Conservation (phyloP, 2,888 invertebrate genomes). For the Gasteruption jaculator region DNA sequence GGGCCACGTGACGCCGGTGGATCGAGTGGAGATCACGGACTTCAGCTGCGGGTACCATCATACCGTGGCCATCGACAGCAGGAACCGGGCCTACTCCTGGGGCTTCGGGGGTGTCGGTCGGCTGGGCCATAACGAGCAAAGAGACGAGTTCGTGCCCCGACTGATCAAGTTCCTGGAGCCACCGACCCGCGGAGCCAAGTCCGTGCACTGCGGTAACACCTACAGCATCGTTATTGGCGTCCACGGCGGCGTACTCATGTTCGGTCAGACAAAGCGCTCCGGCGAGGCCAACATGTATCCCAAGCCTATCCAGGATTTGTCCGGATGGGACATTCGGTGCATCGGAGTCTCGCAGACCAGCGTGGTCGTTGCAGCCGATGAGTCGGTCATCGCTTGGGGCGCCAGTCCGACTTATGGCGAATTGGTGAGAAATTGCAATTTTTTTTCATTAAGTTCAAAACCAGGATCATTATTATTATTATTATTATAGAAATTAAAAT, state of each 20-base stretch:
- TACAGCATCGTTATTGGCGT: constrained; percentile 81
- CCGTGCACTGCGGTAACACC: constrained; percentile 79
- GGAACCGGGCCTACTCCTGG: constrained; percentile 89
- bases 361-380: constrained; percentile 83
- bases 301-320: constrained; percentile 89
- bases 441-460: not conserved
- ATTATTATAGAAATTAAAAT: not conserved
- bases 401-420: constrained; percentile 93
- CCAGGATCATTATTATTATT: not conserved
- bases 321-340: constrained; percentile 85
- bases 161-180: constrained; percentile 85
- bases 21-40: constrained; percentile 82
- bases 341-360: constrained; percentile 82
- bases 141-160: constrained; percentile 82
- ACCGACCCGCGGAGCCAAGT: constrained; percentile 76
- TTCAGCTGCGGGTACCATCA: constrained; percentile 91
- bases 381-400: constrained; percentile 88
- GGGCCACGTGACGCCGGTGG: constrained; percentile 77
- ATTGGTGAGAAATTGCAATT: constrained; percentile 65
- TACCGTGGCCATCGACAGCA: constrained; percentile 83
- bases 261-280: constrained; percentile 88
- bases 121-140: constrained; percentile 87
- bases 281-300: constrained; percentile 98
- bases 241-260: constrained; percentile 55
- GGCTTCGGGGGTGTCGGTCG: constrained; percentile 95